Evolutionary conservation across 1,140 invertebrate species (phyloP).

Genomic region (Leptestheria dahalacensis): DNA sequence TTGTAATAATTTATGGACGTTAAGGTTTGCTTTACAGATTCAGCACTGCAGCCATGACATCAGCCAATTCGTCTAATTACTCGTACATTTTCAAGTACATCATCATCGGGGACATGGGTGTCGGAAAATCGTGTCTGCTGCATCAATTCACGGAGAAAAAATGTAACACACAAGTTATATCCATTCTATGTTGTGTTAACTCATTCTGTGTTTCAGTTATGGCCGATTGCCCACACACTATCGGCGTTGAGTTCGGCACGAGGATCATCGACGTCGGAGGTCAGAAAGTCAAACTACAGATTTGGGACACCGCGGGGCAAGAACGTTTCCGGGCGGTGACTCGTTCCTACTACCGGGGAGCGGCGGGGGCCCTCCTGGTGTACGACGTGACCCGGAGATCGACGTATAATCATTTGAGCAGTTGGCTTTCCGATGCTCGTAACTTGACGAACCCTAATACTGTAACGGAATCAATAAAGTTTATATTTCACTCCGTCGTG

Average conservation of each 20-base stretch:
- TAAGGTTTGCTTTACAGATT: no score
- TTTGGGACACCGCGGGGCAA: constrained; percentile 69
- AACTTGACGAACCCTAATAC: constrained; percentile 80
- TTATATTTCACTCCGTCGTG: neutral
- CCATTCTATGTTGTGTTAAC: no score
- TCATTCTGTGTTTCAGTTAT: constrained; percentile 55
- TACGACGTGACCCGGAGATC: constrained; percentile 67
- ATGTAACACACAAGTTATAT: constrained; percentile 35
- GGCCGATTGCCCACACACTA: constrained; percentile 63
- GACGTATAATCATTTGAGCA: constrained; percentile 61
- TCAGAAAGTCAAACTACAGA: constrained; percentile 67
- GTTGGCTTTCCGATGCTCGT: constrained; percentile 70
- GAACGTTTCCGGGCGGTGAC: constrained; percentile 60
- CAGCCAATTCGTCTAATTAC: constrained; percentile 99
- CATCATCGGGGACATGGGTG: constrained; percentile 65
- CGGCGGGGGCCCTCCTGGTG: constrained; percentile 60
- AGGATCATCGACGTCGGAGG: constrained; percentile 69
- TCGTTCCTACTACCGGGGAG: constrained; percentile 62
- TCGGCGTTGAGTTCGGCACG: constrained; percentile 72
- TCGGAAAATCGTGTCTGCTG: constrained; percentile 74
- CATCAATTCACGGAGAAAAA: constrained; percentile 84
- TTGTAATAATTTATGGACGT: no score
- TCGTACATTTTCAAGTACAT: constrained; percentile 88
- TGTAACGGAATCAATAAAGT: constrained; percentile 36
- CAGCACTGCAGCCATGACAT: no score